These are phyloP conservation scores for Chloroceryle amazona DNA, from an alignment of 2,797 vertebrate genomes.

Conservation along the genomic window DNA sequence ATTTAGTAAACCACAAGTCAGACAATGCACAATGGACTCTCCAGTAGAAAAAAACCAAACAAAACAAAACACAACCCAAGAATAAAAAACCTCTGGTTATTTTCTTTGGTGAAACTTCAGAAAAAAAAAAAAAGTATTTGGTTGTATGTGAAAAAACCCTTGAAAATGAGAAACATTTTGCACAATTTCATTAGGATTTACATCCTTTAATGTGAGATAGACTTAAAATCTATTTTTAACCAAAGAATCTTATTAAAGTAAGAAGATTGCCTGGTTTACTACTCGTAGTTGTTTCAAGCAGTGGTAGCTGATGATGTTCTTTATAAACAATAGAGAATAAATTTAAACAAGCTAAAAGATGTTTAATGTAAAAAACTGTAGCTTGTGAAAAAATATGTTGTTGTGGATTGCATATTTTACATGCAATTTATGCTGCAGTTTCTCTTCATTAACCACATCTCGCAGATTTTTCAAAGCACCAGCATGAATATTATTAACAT, in stretches of 20 bases:
- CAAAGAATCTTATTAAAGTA: conserved; percentile 79
- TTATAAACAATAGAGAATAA: conserved; percentile 80
- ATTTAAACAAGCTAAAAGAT: conserved; percentile 79
- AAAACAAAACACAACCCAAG: neutral
- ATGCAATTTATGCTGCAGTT: conserved; percentile 81
- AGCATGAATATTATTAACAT: conserved; percentile 83
- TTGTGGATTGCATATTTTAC: conserved; percentile 78
- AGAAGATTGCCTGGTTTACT: conserved; percentile 78
- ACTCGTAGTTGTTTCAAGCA: conserved; percentile 74
- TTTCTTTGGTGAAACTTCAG: conserved; percentile 35
- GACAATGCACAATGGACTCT: conserved; percentile 4
- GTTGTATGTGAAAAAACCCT: neutral
- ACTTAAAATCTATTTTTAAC: conserved; percentile 79
- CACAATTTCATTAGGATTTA: conserved; percentile 76
- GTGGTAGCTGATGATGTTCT: conserved; percentile 72
- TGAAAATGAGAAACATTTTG: conserved; percentile 69
- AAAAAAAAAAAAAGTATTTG: neutral
- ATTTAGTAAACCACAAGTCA: conserved; percentile 26
- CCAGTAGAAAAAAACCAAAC: neutral
- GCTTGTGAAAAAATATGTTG: conserved; percentile 77
- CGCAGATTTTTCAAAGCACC: conserved; percentile 77
- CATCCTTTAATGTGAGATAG: conserved; percentile 70
- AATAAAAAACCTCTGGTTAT: neutral
- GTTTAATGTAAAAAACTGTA: conserved; percentile 76
- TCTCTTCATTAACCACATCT: conserved; percentile 84